Evolutionary conservation across 2,888 invertebrate species (phyloP).

Genomic region (Diabrotica balteata): DNA sequence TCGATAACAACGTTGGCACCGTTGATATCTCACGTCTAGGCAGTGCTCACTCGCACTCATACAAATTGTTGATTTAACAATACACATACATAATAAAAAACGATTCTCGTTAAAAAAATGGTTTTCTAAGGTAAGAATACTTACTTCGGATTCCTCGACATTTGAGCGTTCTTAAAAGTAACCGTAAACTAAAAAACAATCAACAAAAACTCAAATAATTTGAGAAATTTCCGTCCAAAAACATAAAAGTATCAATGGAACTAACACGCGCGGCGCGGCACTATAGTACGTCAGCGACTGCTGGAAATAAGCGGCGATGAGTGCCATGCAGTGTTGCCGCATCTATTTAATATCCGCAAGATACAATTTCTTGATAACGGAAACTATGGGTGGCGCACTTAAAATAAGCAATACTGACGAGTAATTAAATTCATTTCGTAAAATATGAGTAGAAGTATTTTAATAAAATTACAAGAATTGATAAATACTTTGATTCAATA

Average conservation of each 20-base stretch:
- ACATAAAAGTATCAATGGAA: slow-evolving; percentile 32
- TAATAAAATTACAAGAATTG: no score
- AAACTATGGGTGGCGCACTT: not conserved
- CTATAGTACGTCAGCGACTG: slow-evolving; percentile 37
- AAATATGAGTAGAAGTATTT: no score
- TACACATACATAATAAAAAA: not conserved
- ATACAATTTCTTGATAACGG: not conserved
- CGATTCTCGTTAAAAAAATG: slow-evolving; percentile 5
- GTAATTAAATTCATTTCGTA: no score
- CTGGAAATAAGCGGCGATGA: slow-evolving; percentile 30
- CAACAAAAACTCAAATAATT: slow-evolving; percentile 25
- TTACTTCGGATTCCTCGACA: slow-evolving; percentile 42
- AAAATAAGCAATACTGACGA: no score
- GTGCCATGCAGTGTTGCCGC: slow-evolving; percentile 22
- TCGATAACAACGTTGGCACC: slow-evolving; percentile 10
- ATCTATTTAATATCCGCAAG: slow-evolving; percentile 1
- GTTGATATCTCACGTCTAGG: slow-evolving; percentile 5
- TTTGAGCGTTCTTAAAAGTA: slow-evolving; percentile 32
- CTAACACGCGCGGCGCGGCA: slow-evolving; percentile 31
- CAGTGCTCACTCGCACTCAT: slow-evolving; percentile 8
- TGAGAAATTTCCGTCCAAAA: slow-evolving; percentile 26
- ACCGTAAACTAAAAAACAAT: slow-evolving; percentile 12
- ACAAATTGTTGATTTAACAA: slow-evolving; percentile 29
- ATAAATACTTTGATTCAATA: no score
- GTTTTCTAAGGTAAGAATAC: slow-evolving; percentile 21